Evolutionary conservation across 2,797 vertebrate genomes (phyloP).

Genomic region (Gymnodraco acuticeps): DNA sequence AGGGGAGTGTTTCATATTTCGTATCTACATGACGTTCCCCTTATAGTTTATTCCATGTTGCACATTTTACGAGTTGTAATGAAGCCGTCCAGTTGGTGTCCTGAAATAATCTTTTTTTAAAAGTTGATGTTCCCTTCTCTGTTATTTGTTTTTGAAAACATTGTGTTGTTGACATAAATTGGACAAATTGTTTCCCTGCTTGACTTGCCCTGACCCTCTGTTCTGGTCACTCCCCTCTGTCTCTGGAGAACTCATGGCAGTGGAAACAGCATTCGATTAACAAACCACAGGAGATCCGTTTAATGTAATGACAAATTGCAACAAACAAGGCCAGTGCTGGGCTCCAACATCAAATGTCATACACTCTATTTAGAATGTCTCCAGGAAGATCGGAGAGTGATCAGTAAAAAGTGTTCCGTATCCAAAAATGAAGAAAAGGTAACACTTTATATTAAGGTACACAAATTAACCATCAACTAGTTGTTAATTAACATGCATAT

Average conservation of each 20-base stretch:
- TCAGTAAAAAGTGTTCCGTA: too few species aligned
- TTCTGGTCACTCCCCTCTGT: constrained; percentile 14
- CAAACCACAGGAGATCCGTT: background rate
- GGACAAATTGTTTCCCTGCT: constrained; percentile 8
- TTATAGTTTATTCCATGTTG: background rate
- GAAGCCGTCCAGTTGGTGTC: background rate
- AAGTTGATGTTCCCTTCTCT: background rate
- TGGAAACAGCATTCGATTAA: constrained; percentile 10
- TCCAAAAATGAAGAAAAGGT: too few species aligned
- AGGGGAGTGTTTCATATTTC: too few species aligned
- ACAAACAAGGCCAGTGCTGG: background rate
- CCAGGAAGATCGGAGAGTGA: background rate
- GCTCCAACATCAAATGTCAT: background rate
- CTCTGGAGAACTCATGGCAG: constrained; percentile 8
- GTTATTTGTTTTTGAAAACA: constrained; percentile 19
- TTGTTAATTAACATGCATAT: too few species aligned
- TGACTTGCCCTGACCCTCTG: constrained; percentile 34
- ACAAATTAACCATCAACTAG: too few species aligned
- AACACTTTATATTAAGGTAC: too few species aligned
- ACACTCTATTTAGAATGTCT: background rate
- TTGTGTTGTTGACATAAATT: constrained; percentile 2
- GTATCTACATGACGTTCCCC: background rate
- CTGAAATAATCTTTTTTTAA: background rate
- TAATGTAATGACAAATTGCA: background rate
- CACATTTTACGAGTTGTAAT: background rate